Base-by-base conservation (phyloP, 2,797 vertebrate genomes). In the Echeneis naucrates region DNA sequence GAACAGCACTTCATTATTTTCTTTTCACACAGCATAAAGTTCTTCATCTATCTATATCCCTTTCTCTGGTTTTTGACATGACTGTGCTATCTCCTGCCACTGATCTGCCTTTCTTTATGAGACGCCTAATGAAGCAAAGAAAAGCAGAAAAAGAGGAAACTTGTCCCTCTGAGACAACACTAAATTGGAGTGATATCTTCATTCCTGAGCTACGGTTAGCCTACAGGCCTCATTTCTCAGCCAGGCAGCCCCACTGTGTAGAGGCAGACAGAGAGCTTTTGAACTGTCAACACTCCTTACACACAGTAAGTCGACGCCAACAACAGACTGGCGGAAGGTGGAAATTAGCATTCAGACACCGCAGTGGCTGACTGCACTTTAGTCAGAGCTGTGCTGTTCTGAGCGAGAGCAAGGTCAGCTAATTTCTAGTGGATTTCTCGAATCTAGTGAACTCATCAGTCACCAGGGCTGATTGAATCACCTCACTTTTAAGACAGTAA, bases 101-200 rank as follows among this genome's bases (percentile, higher is more conserved):
- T 89, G 80, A 93, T 91, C 88, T 84, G 68, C 58, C 82, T 80
- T 78, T 72, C 70, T 88, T 91, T 87, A 87, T 92, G 77, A 84
- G 77, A 77, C 72, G 77, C 81, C 74, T 89, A 92, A 93, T 92
- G 86, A 90, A 88, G 87, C 71, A 35, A 73, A 69, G 71, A 75
- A 85, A 76, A n/a, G n/a, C n/a, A n/a, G 17, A 59, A 85, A 77
- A 84, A 83, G 69, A 61, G 45, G 35, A 90, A 77, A 88, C 90
- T 63, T 83, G 77, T 87, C 67, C 86, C 81, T 63, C 77, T 40
- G 83, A 89, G 84, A 81, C 78, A 51, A 81, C 68, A 75, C 82
- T 87, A 79, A 88, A 92, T 91, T 87, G 89, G 82, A 56, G 57
- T 85, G 84, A 91, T 88, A 82, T 90, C 85, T 93, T 74, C 64